Evolutionary conservation across 2,113 vertebrate species (phyloP).

Genomic region (Ctenodactylus gundi): DNA sequence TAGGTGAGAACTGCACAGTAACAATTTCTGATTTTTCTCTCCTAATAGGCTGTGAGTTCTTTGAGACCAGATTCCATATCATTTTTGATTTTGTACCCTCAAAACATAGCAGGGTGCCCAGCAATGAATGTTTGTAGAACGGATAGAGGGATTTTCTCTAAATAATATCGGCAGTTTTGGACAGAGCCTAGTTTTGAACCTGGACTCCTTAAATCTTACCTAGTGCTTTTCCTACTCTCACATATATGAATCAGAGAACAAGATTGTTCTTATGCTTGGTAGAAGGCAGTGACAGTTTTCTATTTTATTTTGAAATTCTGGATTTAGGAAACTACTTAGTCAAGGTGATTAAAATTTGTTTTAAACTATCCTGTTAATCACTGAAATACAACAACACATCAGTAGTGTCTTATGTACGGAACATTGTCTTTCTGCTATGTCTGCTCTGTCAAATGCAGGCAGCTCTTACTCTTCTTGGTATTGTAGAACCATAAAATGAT

Average conservation of each 20-base stretch:
- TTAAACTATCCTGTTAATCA: not conserved
- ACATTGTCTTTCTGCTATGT: not conserved
- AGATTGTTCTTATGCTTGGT: not conserved
- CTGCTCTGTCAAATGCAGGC: not conserved
- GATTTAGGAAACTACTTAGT: not conserved
- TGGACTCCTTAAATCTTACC: constrained; percentile 30
- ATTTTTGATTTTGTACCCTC: constrained; percentile 29
- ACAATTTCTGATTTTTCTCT: constrained; percentile 37
- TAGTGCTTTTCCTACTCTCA: not conserved
- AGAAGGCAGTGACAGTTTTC: constrained; percentile 12
- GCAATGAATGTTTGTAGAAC: constrained; percentile 23
- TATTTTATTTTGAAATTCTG: constrained; percentile 8
- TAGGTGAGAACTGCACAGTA: not conserved
- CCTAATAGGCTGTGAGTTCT: constrained; percentile 38
- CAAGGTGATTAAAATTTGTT: not conserved
- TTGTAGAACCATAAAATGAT: not conserved
- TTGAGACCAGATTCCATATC: constrained; percentile 14
- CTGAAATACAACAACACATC: not conserved
- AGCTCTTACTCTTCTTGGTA: not conserved
- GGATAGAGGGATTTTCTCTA: not conserved
- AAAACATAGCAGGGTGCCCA: not conserved
- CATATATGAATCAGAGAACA: constrained; percentile 19
- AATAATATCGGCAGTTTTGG: not conserved
- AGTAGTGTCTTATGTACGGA: not conserved
- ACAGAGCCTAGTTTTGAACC: constrained; percentile 37